Evolutionary conservation across 2,888 invertebrate species (phyloP), one percentile per base, ranked within the genome.

Genomic region (Gari tellinella): DNA sequence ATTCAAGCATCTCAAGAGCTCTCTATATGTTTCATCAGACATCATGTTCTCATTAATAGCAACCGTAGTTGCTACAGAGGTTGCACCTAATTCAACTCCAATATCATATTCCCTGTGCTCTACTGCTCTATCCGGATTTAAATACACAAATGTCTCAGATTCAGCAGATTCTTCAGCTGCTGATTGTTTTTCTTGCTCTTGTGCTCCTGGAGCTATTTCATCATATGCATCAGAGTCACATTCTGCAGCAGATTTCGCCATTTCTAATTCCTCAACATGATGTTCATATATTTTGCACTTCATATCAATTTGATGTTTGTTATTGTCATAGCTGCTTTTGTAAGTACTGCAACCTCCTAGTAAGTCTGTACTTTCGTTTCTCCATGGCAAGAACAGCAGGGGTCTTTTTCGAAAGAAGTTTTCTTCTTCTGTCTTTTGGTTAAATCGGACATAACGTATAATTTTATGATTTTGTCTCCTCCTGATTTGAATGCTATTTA

Each of bases 371-470:
- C 64, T 15, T 72, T 87, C 88, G 57, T 87, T 49, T 61, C 87
- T 62, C 86, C 87, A 89, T 10, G 87, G 84, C 0, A 60, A 4
- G 62, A 68, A 88, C 14, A 88, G 75, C 84, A 88, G 79, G 0
- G 87, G 38, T 19, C 38, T 46, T 61, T 76, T 64, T 43, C 73
- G 46, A 43, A 46, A 72, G 57, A 70, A 46, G 15, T 73, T 69
- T 55, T 80, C 72, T 55, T 31, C 15, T 51, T 85, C 45, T 26
- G 57, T n/a, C 25, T 57, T 57, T 3, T 25, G 12, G n/a, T 57
- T 57, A 45, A 57, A 57, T 23, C 57, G 23, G 2, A 57, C 57
- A 57, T 57, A 57, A 12, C 57, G 17, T 5, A 57, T 45, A 7
- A 57, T 17, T 57, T 57, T 43, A 26, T 10, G 21, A 43, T 17